phyloP scores from a whole-genome alignment of 2,888 invertebrate genomes.

The Nephrocerus scutellatus region DNA sequence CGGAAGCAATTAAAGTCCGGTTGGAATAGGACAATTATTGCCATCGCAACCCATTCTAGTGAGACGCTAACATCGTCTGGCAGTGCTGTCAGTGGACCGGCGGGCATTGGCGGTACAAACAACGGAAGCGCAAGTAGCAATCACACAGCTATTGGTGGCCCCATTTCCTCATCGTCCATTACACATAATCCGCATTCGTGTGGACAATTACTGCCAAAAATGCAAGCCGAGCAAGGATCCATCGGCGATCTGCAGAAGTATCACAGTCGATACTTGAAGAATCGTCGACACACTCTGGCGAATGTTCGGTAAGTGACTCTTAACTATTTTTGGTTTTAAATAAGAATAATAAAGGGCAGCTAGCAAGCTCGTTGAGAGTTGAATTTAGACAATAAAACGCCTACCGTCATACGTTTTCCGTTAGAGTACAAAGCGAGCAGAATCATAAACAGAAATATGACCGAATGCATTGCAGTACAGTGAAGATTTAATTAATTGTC shows the following conservation, averaged over 20 bases:
- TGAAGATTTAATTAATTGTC: no score
- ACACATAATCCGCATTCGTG: slow-evolving; percentile 39
- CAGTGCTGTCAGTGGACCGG: slow-evolving; percentile 33
- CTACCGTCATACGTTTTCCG: no score
- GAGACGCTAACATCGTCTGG: slow-evolving; percentile 37
- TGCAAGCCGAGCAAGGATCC: slow-evolving; percentile 90
- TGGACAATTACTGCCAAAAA: slow-evolving; percentile 55
- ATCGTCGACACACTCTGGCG: slow-evolving; percentile 80
- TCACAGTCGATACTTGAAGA: slow-evolving; percentile 77
- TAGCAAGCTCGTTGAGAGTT: neutral
- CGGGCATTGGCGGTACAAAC: slow-evolving; percentile 31
- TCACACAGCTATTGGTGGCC: slow-evolving; percentile 30
- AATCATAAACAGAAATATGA: no score
- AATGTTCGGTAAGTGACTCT: slow-evolving; percentile 93
- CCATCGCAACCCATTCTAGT: slow-evolving; percentile 40
- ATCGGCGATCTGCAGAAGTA: slow-evolving; percentile 85
- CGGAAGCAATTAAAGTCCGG: slow-evolving; percentile 44
- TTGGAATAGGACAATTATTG: slow-evolving; percentile 43
- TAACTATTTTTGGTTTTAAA: no score
- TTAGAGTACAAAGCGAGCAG: no score
- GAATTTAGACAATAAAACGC: no score
- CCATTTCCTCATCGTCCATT: slow-evolving; percentile 37
- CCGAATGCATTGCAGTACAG: no score
- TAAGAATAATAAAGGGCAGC: no score
- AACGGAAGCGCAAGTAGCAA: slow-evolving; percentile 28